Evolutionary conservation across 2,797 vertebrate genomes (phyloP).

Genomic region (Falco concolor): DNA sequence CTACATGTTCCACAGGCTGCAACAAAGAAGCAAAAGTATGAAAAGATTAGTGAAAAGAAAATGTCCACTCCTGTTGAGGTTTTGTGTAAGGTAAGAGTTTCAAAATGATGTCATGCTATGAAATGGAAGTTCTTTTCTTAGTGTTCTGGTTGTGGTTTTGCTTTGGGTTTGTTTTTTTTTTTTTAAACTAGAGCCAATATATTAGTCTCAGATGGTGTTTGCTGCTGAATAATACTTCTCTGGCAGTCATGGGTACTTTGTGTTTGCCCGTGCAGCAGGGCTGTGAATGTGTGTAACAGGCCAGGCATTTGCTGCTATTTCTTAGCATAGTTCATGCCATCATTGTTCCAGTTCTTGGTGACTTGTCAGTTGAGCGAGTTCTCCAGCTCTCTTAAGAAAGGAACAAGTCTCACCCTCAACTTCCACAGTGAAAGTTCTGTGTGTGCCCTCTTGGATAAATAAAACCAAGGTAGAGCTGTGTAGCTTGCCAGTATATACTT

Average conservation of each 20-base stretch:
- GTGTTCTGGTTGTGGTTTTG: neutral
- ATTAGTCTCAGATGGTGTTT: neutral
- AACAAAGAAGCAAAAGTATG: slow-evolving; percentile 99
- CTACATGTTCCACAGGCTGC: slow-evolving; percentile 86
- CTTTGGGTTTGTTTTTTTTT: neutral
- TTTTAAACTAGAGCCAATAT: neutral
- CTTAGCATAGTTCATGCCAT: neutral
- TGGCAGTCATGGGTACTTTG: neutral
- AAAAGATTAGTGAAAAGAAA: slow-evolving; percentile 99
- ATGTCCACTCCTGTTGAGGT: slow-evolving; percentile 99
- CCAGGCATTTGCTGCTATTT: neutral
- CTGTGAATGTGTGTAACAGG: neutral
- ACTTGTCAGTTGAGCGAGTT: neutral
- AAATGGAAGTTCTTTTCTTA: neutral
- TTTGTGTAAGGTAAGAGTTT: slow-evolving; percentile 91
- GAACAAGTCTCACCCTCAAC: neutral
- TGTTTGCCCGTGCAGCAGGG: slow-evolving; percentile 5
- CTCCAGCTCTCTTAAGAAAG: neutral
- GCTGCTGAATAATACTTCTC: neutral
- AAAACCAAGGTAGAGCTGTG: neutral
- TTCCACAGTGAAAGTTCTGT: neutral
- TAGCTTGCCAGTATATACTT: neutral
- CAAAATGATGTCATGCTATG: slow-evolving; percentile 5
- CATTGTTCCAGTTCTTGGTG: neutral
- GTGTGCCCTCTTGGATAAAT: neutral